These are phyloP conservation scores for Onychomys arenicola DNA, from an alignment of 2,797 vertebrate species.

Conservation along the genomic window DNA sequence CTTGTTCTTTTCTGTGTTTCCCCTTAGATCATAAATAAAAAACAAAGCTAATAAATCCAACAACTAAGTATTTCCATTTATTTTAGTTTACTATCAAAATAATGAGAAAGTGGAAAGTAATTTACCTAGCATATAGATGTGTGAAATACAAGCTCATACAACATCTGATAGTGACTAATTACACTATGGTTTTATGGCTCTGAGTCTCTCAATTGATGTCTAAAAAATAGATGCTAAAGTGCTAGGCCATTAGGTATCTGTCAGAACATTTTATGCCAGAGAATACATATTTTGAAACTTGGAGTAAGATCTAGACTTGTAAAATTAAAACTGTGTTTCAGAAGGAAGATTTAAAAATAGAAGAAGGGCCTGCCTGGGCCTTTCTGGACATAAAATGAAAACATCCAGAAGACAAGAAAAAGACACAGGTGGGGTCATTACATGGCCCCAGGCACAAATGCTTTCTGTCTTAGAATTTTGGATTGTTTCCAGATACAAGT, in stretches of 20 bases:
- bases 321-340: constrained; percentile 82
- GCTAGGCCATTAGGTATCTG: constrained; percentile 73
- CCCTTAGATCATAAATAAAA: constrained; percentile 50
- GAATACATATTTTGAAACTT: constrained; percentile 81
- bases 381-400: constrained; percentile 83
- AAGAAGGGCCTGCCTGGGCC: constrained; percentile 73
- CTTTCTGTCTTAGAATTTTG: constrained; percentile 83
- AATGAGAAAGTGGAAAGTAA: neutral
- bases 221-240: constrained; percentile 73
- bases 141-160: constrained; percentile 59
- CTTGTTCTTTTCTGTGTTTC: constrained; percentile 59
- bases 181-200: constrained; percentile 70
- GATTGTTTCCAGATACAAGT: constrained; percentile 84
- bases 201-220: constrained; percentile 63
- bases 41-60: constrained; percentile 69
- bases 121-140: constrained; percentile 41
- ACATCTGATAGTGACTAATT: constrained; percentile 71
- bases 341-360: constrained; percentile 80
- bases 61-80: constrained; percentile 66
- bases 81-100: constrained; percentile 62
- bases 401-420: constrained; percentile 80
- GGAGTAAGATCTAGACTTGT: constrained; percentile 77
- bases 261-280: constrained; percentile 78
- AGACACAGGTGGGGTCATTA: constrained; percentile 86
- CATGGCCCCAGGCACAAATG: constrained; percentile 84